These are phyloP conservation scores for Dolomedes plantarius DNA, from an alignment of 2,888 invertebrate genomes.

Conservation along the genomic window DNA sequence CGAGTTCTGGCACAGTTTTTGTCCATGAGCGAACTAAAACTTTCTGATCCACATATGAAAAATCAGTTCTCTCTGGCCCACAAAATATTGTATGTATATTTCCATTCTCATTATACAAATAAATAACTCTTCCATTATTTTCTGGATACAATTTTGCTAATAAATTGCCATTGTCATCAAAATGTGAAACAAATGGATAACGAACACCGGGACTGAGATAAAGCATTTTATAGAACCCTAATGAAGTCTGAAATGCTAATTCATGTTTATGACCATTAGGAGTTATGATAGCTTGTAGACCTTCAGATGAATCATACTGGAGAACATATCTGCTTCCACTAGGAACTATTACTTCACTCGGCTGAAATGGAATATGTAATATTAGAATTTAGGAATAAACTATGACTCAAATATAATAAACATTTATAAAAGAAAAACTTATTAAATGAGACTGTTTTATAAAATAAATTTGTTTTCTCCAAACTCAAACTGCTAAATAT, in stretches of 20 bases:
- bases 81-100: conserved; percentile 80
- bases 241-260: conserved; percentile 92
- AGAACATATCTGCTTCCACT: conserved; percentile 91
- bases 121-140: conserved; percentile 91
- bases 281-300: conserved; percentile 88
- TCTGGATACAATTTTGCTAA: conserved; percentile 93
- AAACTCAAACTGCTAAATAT: too few relatives aligned
- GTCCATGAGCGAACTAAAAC: conserved; percentile 74
- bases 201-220: conserved; percentile 87
- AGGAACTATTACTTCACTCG: conserved; percentile 92
- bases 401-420: too few relatives aligned
- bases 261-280: conserved; percentile 93
- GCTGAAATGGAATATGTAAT: conserved; percentile 78
- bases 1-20: conserved; percentile 74
- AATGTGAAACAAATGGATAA: conserved; percentile 90
- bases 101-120: conserved; percentile 90
- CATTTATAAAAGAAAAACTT: not conserved
- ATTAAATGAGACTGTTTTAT: too few relatives aligned
- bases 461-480: too few relatives aligned
- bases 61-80: conserved; percentile 76
- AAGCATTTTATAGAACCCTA: conserved; percentile 88
- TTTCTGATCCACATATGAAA: conserved; percentile 74
- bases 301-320: conserved; percentile 87
- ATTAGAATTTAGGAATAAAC: not conserved
- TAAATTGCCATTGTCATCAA: conserved; percentile 88